Base-by-base conservation (phyloP, 2,797 vertebrate species). In the Danio jaintianensis region DNA sequence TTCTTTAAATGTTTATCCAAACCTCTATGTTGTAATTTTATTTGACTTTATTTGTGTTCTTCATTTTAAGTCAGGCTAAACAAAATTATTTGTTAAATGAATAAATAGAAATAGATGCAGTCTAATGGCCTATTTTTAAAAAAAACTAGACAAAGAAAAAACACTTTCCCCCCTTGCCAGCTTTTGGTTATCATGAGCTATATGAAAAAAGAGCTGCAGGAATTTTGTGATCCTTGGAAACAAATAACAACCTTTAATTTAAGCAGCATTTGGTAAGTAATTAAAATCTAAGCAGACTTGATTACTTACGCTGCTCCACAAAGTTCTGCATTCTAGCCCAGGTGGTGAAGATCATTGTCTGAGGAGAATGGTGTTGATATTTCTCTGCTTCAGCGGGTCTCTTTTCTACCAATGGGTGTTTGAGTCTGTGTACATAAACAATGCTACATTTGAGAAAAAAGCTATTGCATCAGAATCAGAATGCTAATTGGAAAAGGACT, bases 281-380 rank as follows among this genome's bases (percentile, higher is more conserved):
- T n/a, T 8, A 6, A 22, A 58, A 6, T 64, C n/a, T 18, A 66
- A 38, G 10, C 36, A 75, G 73, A 7, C 0, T 0, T 40, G 8
- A 20, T 38, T 13, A 61, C 78, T 42, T 59, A 83, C 82, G 3
- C 12, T 66, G 12, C 67, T 70, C 7, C 9, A 84, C 22, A 48
- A 78, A 47, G 38, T 56, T 53, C 47, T 74, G 74, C 83, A 84
- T 84, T 63, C 58, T 59, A 48, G 75, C 69, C 83, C 79, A 82
- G 6, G 78, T 73, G 18, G 75, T 74, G 48, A 78, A 81, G 18
- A 75, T 18, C 18, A 82, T 3, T 8, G 59, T 78, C n/a, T 64
- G 75, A 56, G 42, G 16, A 9, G 8, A 36, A 43, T 66, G 1
- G 43, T 20, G 61, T 5, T 72, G 42, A 12, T n/a, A 6, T 18